These are phyloP conservation scores for Drosophila arawakana DNA, from an alignment of 1,140 invertebrate species.

Conservation along the genomic window DNA sequence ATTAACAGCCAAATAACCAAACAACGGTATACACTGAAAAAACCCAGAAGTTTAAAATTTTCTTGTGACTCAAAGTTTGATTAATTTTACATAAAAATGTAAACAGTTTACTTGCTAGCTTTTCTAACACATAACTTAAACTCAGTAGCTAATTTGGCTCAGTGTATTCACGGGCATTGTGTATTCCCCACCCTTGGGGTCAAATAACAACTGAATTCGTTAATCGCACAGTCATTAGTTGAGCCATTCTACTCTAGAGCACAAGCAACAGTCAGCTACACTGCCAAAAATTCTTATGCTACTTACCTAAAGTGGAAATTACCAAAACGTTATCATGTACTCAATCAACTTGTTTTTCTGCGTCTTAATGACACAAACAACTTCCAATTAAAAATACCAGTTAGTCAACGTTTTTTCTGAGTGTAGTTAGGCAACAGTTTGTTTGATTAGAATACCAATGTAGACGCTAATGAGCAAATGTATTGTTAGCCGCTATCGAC, in stretches of 20 bases:
- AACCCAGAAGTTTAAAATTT: background rate
- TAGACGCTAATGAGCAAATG: slow-evolving; percentile 33
- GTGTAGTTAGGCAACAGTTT: slow-evolving; percentile 17
- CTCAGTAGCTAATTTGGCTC: no score
- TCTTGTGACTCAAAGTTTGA: no score
- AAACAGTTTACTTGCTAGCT: no score
- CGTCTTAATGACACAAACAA: background rate
- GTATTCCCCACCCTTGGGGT: no score
- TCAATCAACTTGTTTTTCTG: no score
- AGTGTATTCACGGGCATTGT: no score
- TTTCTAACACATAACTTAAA: no score
- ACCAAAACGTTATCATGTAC: no score
- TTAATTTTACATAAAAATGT: no score
- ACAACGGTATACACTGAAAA: background rate
- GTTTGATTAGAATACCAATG: slow-evolving; percentile 34
- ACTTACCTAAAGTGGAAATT: no score
- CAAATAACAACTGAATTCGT: background rate
- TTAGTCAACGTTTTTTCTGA: slow-evolving; percentile 2
- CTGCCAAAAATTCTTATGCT: background rate
- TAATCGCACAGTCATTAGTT: background rate
- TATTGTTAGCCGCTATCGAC: slow-evolving; percentile 18
- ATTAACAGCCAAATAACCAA: background rate
- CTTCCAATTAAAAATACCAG: background rate
- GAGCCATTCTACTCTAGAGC: background rate
- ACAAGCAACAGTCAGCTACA: background rate